Conservation (phyloP, 2,888 invertebrate species). For the Latrodectus hesperus region DNA sequence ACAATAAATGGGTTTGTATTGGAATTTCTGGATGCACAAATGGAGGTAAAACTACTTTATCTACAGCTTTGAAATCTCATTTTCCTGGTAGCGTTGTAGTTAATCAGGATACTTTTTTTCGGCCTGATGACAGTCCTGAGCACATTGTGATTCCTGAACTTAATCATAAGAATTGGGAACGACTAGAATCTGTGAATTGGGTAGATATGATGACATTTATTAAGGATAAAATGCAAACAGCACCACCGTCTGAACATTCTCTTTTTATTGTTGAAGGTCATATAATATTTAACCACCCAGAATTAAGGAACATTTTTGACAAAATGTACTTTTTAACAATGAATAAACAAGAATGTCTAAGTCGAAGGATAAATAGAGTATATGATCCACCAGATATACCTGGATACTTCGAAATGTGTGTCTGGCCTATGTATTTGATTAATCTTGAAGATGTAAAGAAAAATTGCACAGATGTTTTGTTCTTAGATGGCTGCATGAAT, state of each 20-base stretch:
- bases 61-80: slow-evolving; percentile 78
- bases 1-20: slow-evolving; percentile 35
- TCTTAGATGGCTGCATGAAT: slow-evolving; percentile 36
- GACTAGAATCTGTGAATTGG: slow-evolving; percentile 69
- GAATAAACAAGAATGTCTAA: slow-evolving; percentile 81
- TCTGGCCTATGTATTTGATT: slow-evolving; percentile 88
- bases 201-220: slow-evolving; percentile 56
- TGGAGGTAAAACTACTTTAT: slow-evolving; percentile 87
- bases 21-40: slow-evolving; percentile 82
- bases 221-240: slow-evolving; percentile 11
- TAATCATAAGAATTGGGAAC: slow-evolving; percentile 71
- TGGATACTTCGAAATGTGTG: slow-evolving; percentile 90
- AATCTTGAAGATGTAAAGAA: slow-evolving; percentile 73
- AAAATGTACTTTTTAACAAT: slow-evolving; percentile 85
- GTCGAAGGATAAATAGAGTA: slow-evolving; percentile 80
- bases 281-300: slow-evolving; percentile 69
- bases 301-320: slow-evolving; percentile 79
- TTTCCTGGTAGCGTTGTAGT: slow-evolving; percentile 77
- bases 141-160: slow-evolving; percentile 57
- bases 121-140: slow-evolving; percentile 49
- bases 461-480: slow-evolving; percentile 42
- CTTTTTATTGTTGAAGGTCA: slow-evolving; percentile 70
- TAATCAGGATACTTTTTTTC: slow-evolving; percentile 86
- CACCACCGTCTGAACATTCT: slow-evolving; percentile 11
- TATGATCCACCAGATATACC: slow-evolving; percentile 91